Conservation (phyloP, 2,888 invertebrate genomes). For the Aproaerema taeniolella region DNA sequence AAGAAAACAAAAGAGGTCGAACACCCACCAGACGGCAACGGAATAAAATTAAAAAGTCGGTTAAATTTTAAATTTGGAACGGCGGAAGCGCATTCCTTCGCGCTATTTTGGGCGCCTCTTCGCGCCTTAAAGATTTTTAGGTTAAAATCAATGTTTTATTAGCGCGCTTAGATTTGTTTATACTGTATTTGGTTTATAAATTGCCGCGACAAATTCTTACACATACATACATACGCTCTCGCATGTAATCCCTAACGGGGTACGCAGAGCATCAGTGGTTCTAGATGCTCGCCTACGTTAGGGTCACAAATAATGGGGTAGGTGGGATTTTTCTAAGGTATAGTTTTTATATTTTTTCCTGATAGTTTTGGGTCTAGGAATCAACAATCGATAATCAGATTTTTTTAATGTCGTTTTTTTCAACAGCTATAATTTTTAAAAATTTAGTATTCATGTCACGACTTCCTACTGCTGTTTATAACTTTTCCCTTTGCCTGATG, state of each 20-base stretch:
- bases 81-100: slow-evolving; percentile 54
- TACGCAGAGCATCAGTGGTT: neutral
- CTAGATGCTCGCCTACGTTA: neutral
- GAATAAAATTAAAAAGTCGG: slow-evolving; percentile 32
- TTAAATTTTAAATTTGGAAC: slow-evolving; percentile 52
- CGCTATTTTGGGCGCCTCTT: slow-evolving; percentile 38
- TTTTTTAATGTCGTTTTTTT: too few relatives aligned
- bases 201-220: too few relatives aligned
- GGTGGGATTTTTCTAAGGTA: neutral
- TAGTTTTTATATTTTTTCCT: too few relatives aligned
- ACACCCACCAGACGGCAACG: slow-evolving; percentile 9
- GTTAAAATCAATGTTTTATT: slow-evolving; percentile 1
- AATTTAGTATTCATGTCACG: too few relatives aligned
- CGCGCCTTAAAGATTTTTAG: slow-evolving; percentile 21
- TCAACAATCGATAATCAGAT: too few relatives aligned
- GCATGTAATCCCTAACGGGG: too few relatives aligned
- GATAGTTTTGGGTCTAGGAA: too few relatives aligned
- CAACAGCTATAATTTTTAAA: too few relatives aligned
- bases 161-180: neutral
- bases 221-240: too few relatives aligned
- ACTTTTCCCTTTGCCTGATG: too few relatives aligned
- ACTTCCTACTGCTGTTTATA: too few relatives aligned
- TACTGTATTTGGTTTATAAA: neutral
- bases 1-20: slow-evolving; percentile 5
- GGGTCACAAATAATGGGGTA: neutral